Evolutionary conservation across 2,113 vertebrate genomes (phyloP), one percentile per base, ranked within the genome.

Genomic region (Oreotrochilus melanogaster): DNA sequence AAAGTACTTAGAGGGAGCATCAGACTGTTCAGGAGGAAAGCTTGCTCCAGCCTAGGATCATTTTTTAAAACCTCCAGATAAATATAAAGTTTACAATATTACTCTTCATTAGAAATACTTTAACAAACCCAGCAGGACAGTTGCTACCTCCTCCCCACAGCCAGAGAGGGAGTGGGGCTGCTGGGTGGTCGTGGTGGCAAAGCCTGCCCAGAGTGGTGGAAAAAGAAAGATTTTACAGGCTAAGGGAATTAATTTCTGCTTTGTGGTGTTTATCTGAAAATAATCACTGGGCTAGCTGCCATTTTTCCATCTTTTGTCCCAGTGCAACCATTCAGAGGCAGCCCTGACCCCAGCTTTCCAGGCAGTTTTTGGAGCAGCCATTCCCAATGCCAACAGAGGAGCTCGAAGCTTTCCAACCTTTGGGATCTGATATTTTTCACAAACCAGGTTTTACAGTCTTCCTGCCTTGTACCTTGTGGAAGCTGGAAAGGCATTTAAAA

Each of bases 231-330:
- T 65, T 58, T 60, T 21, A 21, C 64, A 56, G 56, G 72, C 66
- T 14, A 21, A 2, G 0, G 86, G 82, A 80, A 92, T 57, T 53
- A 6, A 4, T 10, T 64, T 28, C 65, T 89, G 74, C 81, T 69
- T 57, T 2, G 23, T 7, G 4, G 37, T 88, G 87, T 88, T 95
- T 91, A 82, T 91, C 81, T 78, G 71, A 64, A 57, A 78, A 65
- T 42, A 53, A 78, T 19, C 14, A 2, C 86, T 91, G 93, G 94
- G 93, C 80, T 65, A 0, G 0, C 35, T 89, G 91, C 93, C 89
- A 69, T 45, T 35, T 96, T 92, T 85, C 95, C 93, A 91, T 81
- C 64, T 35, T 74, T 53, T 53, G 80, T 78, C 81, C 89, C 39
- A 39, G 39, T 39, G 39, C 39, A 39, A 39, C 39, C 39, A 39